Evolutionary conservation across 2,888 invertebrate species (phyloP).

Genomic region (Drosophila colorata): DNA sequence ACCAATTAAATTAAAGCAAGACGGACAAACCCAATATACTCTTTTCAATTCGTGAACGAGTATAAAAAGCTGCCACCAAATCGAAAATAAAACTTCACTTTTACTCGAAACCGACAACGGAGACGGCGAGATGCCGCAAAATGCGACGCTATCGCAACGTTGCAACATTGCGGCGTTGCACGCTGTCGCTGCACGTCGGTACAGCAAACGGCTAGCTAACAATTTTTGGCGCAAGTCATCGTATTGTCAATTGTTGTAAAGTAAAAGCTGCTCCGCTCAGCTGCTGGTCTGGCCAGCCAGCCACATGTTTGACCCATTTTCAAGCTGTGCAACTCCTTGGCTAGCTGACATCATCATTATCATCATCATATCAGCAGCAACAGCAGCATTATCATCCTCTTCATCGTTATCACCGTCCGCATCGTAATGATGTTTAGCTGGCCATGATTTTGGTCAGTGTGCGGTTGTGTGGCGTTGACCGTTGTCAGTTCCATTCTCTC

Average conservation of each 20-base stretch:
- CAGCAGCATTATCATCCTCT: constrained; percentile 1
- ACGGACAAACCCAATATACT: too few relatives aligned
- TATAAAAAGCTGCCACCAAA: not conserved
- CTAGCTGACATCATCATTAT: constrained; percentile 29
- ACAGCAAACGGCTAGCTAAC: not conserved
- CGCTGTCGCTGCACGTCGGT: not conserved
- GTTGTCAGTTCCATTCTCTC: constrained; percentile 19
- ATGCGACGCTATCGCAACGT: not conserved
- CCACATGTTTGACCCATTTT: constrained; percentile 71
- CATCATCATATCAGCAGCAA: constrained; percentile 1
- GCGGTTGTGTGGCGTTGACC: constrained; percentile 5
- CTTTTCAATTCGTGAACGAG: too few relatives aligned
- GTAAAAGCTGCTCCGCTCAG: constrained; percentile 58
- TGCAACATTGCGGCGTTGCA: not conserved
- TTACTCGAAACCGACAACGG: constrained; percentile 6
- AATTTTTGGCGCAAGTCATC: constrained; percentile 16
- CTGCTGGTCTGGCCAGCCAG: constrained; percentile 36
- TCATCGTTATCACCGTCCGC: constrained; percentile 9
- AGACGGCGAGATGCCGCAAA: constrained; percentile 24
- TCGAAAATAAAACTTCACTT: constrained; percentile 26
- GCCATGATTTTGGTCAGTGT: constrained; percentile 45
- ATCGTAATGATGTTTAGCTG: constrained; percentile 14
- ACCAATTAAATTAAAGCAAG: too few relatives aligned
- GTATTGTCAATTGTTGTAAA: constrained; percentile 48
- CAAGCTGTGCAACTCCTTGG: constrained; percentile 17